A percentile compares a stretch with the other conserved stretches of the same genome.
These are phyloP conservation scores for Notolepis coatsorum DNA, from an alignment of 2,797 vertebrate genomes.

Conservation along the genomic window DNA sequence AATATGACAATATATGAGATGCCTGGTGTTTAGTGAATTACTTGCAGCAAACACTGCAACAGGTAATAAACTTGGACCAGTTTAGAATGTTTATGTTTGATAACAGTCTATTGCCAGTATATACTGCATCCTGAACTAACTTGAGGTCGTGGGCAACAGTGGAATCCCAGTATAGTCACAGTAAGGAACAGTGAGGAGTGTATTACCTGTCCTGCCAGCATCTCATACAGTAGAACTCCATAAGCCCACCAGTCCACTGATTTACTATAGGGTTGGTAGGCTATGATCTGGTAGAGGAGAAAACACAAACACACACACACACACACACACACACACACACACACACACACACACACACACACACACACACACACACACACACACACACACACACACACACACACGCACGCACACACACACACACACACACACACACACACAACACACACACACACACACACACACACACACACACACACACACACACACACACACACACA, in stretches of 20 bases:
- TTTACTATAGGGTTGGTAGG: slow-evolving; percentile 97
- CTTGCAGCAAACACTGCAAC: too few relatives aligned
- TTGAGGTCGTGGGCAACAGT: too few relatives aligned
- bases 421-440: too few relatives aligned
- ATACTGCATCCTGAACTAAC: too few relatives aligned
- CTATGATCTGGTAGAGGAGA: slow-evolving; percentile 89
- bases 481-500: too few relatives aligned
- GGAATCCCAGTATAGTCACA: background rate
- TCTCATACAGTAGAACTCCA: slow-evolving; percentile 97
- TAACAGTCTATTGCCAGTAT: too few relatives aligned
- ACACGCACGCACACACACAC: slow-evolving; percentile 5
- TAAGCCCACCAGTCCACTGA: slow-evolving; percentile 99
- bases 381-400: background rate
- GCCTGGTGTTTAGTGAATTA: too few relatives aligned
- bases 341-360: background rate
- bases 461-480: too few relatives aligned
- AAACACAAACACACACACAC: background rate
- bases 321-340: slow-evolving; percentile 1
- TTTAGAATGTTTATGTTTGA: too few relatives aligned
- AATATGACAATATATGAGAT: too few relatives aligned
- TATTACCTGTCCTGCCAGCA: slow-evolving; percentile 96
- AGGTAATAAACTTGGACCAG: too few relatives aligned
- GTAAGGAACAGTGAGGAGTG: background rate
- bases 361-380: background rate
- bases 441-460: too few relatives aligned